Conservation (phyloP, 2,113 vertebrate genomes). For the Aegithalos caudatus region DNA sequence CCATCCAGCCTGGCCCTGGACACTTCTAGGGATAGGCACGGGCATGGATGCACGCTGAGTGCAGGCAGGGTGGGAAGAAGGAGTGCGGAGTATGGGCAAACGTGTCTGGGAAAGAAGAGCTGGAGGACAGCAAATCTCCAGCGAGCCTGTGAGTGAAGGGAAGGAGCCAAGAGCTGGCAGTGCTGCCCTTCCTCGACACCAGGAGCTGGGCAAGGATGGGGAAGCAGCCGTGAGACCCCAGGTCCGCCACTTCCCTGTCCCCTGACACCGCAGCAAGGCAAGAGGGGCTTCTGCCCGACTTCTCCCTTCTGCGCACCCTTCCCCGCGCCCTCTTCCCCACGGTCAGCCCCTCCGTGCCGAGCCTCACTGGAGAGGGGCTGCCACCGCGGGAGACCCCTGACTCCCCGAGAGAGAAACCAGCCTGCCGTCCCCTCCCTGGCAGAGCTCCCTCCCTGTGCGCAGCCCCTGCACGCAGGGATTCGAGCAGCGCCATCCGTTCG, state of each 20-base stretch:
- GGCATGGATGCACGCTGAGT: background rate
- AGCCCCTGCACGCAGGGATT: background rate
- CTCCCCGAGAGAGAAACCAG: too few relatives aligned
- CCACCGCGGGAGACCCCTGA: background rate
- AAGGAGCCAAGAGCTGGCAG: background rate
- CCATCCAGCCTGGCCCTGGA: background rate
- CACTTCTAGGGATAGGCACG: background rate
- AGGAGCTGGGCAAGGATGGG: background rate
- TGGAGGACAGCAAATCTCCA: background rate
- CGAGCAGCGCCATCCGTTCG: accelerated
- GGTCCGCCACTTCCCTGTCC: background rate
- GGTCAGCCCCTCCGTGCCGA: accelerated
- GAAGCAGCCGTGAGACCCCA: background rate
- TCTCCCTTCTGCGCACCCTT: background rate
- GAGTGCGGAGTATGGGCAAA: accelerated
- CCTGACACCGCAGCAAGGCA: background rate
- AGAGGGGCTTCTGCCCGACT: background rate
- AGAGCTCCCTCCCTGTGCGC: background rate
- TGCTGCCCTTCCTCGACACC: background rate
- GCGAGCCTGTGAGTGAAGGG: background rate
- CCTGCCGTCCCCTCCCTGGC: background rate
- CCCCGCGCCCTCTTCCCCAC: background rate
- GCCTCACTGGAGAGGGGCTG: background rate
- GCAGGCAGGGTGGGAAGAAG: background rate
- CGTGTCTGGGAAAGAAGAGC: background rate